phyloP scores from a whole-genome alignment of 2,113 vertebrate genomes.

The Pitta sordida region DNA sequence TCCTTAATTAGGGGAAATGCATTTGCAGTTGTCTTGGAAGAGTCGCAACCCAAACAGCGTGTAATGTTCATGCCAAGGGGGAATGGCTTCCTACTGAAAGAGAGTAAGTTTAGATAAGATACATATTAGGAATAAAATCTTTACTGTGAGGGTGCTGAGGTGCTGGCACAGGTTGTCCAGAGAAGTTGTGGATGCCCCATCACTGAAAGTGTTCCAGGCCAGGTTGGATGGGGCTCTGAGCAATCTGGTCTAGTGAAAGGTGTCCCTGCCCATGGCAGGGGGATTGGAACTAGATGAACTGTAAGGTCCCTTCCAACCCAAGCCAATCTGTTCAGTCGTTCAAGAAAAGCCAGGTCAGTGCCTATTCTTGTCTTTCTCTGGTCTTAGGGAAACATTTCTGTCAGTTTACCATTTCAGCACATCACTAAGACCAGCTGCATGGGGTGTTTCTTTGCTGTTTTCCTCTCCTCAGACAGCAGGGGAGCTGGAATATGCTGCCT shows the following conservation, averaged over 20 bases:
- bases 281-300: not conserved
- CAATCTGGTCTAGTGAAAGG: not conserved
- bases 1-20: not conserved
- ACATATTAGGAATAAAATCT: not conserved
- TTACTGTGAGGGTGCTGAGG: not conserved
- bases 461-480: not conserved
- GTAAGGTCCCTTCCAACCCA: accelerated
- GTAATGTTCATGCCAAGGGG: not conserved
- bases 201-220: not conserved
- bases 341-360: not conserved
- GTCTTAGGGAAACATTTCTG: not conserved
- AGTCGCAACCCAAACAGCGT: not conserved
- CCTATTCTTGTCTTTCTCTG: not conserved
- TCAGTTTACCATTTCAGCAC: not conserved
- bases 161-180: not conserved
- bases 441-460: not conserved
- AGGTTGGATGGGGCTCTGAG: not conserved
- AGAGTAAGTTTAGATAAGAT: not conserved
- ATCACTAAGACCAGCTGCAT: not conserved
- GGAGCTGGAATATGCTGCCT: not conserved
- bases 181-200: not conserved
- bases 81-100: not conserved
- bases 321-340: not conserved
- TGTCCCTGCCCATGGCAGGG: accelerated
- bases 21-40: not conserved